These are phyloP conservation scores for Bradypodion ventrale DNA, from an alignment of 2,797 vertebrate genomes.

Conservation along the genomic window DNA sequence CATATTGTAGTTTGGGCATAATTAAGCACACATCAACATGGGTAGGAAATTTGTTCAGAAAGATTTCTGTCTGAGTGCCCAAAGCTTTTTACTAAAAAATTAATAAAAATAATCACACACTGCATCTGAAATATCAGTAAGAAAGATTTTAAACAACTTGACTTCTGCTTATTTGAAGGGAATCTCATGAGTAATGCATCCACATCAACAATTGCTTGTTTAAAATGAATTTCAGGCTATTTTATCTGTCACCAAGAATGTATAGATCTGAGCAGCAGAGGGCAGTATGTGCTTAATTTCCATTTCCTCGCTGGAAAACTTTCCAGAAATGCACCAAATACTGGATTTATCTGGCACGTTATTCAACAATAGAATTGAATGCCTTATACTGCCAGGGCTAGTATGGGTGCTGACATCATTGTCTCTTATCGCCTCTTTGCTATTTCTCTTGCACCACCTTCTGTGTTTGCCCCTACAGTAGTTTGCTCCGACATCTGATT, in stretches of 20 bases:
- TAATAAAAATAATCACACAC: background rate
- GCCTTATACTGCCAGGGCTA: background rate
- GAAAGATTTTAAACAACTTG: background rate
- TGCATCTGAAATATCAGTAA: background rate
- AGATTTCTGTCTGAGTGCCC: background rate
- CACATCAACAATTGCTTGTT: background rate
- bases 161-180: background rate
- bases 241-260: background rate
- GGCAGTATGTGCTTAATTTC: background rate
- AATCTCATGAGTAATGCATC: background rate
- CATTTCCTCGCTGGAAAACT: background rate
- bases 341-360: background rate
- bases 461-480: too few species aligned
- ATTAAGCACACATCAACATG: background rate
- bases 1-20: too few species aligned
- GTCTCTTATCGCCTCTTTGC: background rate
- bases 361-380: background rate
- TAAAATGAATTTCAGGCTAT: background rate
- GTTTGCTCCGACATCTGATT: too few species aligned
- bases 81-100: background rate
- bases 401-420: background rate
- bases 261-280: constrained; percentile 10
- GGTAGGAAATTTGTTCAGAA: background rate
- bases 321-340: background rate
- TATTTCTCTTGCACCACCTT: too few species aligned